phyloP scores from a whole-genome alignment of 2,888 invertebrate genomes.

The Branchipolynoe longqiensis region DNA sequence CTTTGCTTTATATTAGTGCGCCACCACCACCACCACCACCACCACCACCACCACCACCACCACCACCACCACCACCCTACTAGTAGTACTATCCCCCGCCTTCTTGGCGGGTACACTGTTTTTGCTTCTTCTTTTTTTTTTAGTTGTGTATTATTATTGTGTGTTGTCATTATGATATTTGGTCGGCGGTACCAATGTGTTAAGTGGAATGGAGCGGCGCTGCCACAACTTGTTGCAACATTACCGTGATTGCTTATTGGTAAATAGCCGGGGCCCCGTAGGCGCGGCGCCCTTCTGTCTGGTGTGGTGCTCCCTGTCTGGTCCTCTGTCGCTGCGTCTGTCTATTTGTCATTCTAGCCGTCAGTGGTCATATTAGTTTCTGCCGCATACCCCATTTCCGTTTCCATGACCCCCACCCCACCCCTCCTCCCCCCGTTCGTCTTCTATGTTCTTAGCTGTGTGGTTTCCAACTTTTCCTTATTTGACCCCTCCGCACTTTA shows the following conservation, averaged over 20 bases:
- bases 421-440: not conserved
- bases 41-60: too few species aligned
- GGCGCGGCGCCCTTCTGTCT: constrained; percentile 20
- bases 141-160: too few species aligned
- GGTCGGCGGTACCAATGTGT: not conserved
- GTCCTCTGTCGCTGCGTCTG: constrained; percentile 15
- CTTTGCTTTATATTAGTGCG: not conserved
- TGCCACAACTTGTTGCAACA: not conserved
- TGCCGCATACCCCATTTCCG: not conserved
- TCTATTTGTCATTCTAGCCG: constrained; percentile 18
- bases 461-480: too few species aligned
- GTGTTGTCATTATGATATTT: constrained; percentile 44
- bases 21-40: too few species aligned
- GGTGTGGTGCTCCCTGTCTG: not conserved
- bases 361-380: not conserved
- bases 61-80: too few species aligned
- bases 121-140: too few species aligned
- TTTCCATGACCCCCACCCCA: constrained; percentile 1
- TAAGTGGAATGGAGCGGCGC: not conserved
- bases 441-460: not conserved
- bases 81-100: too few species aligned
- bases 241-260: constrained; percentile 8
- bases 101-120: not conserved
- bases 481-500: not conserved
- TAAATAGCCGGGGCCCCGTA: constrained; percentile 6